Percentiles rank a stretch among this genome's conserved stretches.
These are phyloP conservation scores for Diorhabda carinulata DNA, from an alignment of 1,140 invertebrate genomes.

Conservation along the genomic window DNA sequence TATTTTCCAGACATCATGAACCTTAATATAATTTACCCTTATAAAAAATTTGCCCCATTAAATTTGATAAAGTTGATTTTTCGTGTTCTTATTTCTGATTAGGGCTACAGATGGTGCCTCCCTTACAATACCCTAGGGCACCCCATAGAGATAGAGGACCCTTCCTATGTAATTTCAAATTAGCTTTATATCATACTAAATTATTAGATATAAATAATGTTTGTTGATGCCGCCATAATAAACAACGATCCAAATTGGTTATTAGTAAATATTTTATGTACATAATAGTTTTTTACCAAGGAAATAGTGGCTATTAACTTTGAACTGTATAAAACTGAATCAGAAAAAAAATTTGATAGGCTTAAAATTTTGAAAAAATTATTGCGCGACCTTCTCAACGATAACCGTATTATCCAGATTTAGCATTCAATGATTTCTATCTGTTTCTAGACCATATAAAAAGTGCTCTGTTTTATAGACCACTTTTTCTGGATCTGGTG, in stretches of 20 bases:
- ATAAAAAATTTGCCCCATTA: neutral
- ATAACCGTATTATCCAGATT: too few relatives aligned
- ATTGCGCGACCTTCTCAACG: too few relatives aligned
- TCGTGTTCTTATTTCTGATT: constrained; percentile 2
- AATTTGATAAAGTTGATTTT: constrained; percentile 3
- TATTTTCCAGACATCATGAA: neutral
- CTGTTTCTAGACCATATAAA: too few relatives aligned
- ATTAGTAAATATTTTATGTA: too few relatives aligned
- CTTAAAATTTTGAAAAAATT: too few relatives aligned
- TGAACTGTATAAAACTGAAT: too few relatives aligned
- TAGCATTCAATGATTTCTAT: too few relatives aligned
- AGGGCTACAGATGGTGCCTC: constrained; percentile 1
- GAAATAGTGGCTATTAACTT: too few relatives aligned
- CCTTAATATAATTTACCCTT: constrained; percentile 1
- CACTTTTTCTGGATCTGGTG: too few relatives aligned
- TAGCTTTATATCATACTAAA: neutral
- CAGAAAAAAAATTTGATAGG: too few relatives aligned
- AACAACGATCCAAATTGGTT: neutral
- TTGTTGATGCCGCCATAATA: neutral
- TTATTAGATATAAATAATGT: constrained; percentile 1
- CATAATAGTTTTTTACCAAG: too few relatives aligned
- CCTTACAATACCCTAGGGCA: neutral
- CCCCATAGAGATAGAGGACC: neutral
- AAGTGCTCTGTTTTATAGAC: too few relatives aligned
- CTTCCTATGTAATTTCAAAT: neutral